A percentile compares a stretch with the other conserved stretches of the same genome.
These are phyloP conservation scores for Drosophila kokeensis DNA, from an alignment of 2,888 invertebrate species.

Conservation along the genomic window DNA sequence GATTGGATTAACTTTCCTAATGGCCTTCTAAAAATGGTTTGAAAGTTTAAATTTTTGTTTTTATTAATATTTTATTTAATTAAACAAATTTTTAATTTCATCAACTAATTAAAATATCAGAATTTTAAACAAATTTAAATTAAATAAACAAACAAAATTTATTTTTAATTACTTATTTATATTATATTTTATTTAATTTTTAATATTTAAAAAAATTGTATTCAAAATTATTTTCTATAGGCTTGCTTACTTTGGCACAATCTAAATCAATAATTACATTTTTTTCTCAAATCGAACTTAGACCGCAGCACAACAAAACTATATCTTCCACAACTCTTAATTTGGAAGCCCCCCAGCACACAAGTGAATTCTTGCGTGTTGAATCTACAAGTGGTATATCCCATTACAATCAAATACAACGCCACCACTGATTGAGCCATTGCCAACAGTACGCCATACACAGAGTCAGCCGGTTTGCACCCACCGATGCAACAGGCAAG, in stretches of 20 bases:
- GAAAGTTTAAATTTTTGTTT: neutral
- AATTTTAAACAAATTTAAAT: neutral
- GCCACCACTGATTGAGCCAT: conserved; percentile 80
- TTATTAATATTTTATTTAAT: neutral
- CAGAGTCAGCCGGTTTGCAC: conserved; percentile 35
- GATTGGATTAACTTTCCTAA: neutral
- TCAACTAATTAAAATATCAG: neutral
- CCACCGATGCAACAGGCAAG: conserved; percentile 61
- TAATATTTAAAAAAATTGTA: neutral
- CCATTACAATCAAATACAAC: conserved; percentile 75
- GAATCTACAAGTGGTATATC: conserved; percentile 76
- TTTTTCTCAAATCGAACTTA: neutral
- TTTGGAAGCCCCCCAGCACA: conserved; percentile 10
- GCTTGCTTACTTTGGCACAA: neutral
- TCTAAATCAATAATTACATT: neutral
- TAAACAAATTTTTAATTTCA: neutral
- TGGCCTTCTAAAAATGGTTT: neutral
- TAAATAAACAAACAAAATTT: neutral
- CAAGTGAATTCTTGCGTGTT: conserved; percentile 26
- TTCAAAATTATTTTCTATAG: neutral
- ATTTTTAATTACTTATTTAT: neutral
- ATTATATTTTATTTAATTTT: neutral
- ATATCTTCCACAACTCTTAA: neutral
- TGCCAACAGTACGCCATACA: conserved; percentile 31
- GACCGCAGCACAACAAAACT: neutral